Conservation (phyloP, 2,888 invertebrate species). For the Tachystola acroxantha region DNA sequence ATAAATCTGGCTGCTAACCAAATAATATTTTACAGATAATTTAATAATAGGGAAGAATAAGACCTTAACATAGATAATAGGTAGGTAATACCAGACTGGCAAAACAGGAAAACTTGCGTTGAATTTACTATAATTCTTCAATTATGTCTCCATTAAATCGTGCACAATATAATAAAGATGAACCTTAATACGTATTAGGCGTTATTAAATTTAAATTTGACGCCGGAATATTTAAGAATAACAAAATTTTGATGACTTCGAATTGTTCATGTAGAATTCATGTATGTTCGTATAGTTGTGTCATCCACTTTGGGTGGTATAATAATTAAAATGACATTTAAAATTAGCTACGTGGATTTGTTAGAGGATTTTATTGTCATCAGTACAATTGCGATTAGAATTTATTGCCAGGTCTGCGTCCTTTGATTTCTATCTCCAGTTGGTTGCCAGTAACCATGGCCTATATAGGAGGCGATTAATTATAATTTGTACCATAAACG, state of each 20-base stretch:
- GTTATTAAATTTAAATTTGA: slow-evolving; percentile 1
- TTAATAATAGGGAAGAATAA: neutral
- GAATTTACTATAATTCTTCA: neutral
- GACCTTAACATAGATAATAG: neutral
- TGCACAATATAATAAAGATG: neutral
- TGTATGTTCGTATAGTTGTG: no score
- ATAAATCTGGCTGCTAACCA: no score
- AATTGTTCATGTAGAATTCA: no score
- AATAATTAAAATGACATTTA: neutral
- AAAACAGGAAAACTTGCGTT: neutral
- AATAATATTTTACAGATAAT: no score
- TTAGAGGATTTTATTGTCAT: slow-evolving; percentile 2
- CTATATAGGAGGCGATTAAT: slow-evolving; percentile 54
- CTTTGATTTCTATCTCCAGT: slow-evolving; percentile 49
- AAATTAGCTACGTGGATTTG: neutral
- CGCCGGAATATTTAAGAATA: no score
- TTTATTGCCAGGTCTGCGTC: slow-evolving; percentile 21
- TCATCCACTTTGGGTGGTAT: no score
- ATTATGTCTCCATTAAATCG: neutral
- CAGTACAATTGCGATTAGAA: slow-evolving; percentile 11
- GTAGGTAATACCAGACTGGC: neutral
- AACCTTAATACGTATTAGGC: neutral
- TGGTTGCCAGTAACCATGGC: slow-evolving; percentile 45
- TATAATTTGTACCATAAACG: slow-evolving; percentile 53
- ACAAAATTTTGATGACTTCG: no score